These are phyloP conservation scores for Nipponacmea schrenckii DNA, from an alignment of 2,888 invertebrate species.

Conservation along the genomic window DNA sequence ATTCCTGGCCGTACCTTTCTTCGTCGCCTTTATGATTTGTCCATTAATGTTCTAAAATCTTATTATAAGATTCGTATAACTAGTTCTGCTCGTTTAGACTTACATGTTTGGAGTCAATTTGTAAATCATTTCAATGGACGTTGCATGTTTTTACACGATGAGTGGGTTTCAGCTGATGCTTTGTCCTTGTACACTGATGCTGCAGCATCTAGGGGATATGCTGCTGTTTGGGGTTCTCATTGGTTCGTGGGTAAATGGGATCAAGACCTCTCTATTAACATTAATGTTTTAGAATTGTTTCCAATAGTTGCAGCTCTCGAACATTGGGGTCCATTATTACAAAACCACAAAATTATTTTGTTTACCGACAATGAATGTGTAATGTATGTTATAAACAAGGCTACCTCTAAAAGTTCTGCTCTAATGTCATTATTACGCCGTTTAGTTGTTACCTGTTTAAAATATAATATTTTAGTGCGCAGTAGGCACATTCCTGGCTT, in stretches of 20 bases:
- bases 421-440: neutral
- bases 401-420: neutral
- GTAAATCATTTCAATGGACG: neutral
- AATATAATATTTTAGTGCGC: too few relatives aligned
- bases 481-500: too few relatives aligned
- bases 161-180: neutral
- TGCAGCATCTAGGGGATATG: neutral
- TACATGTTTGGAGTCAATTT: neutral
- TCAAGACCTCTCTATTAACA: neutral
- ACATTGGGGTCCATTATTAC: neutral
- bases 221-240: neutral
- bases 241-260: neutral
- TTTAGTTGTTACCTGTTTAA: neutral
- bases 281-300: slow-evolving; percentile 4
- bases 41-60: too few relatives aligned
- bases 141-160: neutral
- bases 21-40: too few relatives aligned
- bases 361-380: slow-evolving; percentile 3
- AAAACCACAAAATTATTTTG: neutral
- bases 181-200: slow-evolving; percentile 6
- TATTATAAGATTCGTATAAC: too few relatives aligned
- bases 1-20: too few relatives aligned
- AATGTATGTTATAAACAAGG: slow-evolving; percentile 3
- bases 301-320: neutral
- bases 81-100: too few relatives aligned